Percentiles rank a stretch among this genome's conserved stretches.
These are phyloP conservation scores for Temnothorax longispinosus DNA, from an alignment of 1,140 invertebrate species.

Conservation along the genomic window DNA sequence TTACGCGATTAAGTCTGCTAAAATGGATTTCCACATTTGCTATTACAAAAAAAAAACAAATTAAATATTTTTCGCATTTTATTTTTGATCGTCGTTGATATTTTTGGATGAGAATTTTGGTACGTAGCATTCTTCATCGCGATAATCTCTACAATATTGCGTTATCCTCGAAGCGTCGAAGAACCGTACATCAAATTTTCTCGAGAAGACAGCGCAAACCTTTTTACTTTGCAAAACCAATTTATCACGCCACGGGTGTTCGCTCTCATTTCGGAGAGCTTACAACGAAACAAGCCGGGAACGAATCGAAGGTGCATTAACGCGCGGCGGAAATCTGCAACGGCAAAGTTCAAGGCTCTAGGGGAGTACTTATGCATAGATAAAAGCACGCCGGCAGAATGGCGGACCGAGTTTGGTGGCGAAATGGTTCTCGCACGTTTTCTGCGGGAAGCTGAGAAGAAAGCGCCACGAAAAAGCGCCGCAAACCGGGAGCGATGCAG, in stretches of 20 bases:
- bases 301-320: slow-evolving; percentile 54
- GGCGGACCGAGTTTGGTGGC: slow-evolving; percentile 34
- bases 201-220: slow-evolving; percentile 24
- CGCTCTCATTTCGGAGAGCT: background rate
- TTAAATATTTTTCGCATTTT: background rate
- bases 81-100: background rate
- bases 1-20: background rate
- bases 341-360: slow-evolving; percentile 51
- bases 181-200: slow-evolving; percentile 17
- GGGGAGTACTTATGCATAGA: slow-evolving; percentile 44
- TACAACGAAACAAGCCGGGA: slow-evolving; percentile 35
- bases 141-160: slow-evolving; percentile 36
- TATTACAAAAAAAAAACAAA: background rate
- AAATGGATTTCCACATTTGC: background rate
- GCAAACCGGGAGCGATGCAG: background rate
- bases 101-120: slow-evolving; percentile 3
- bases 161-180: slow-evolving; percentile 16
- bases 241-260: slow-evolving; percentile 37
- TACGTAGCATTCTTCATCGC: background rate
- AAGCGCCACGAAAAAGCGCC: slow-evolving; percentile 25
- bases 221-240: slow-evolving; percentile 43
- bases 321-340: slow-evolving; percentile 36
- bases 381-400: slow-evolving; percentile 31
- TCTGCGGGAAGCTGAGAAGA: slow-evolving; percentile 14
- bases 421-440: slow-evolving; percentile 48